Evolutionary conservation across 2,888 invertebrate species (phyloP), one percentile per base, ranked within the genome.

Genomic region (Odontocerum albicorne): DNA sequence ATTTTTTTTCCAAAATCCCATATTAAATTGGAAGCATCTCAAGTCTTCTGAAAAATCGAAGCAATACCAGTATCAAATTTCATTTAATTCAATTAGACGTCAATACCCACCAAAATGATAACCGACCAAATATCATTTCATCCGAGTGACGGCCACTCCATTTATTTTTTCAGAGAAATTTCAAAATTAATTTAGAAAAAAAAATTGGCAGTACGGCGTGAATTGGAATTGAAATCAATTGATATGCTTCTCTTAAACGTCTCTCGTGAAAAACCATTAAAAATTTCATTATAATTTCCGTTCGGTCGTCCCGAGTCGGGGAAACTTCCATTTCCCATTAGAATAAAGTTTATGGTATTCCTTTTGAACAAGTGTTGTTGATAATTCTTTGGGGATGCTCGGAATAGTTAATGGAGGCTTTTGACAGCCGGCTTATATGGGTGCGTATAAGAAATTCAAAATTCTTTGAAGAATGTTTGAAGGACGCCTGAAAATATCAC

Each of bases 221-320:
- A 59, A 59, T 53, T 49, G 59, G 51, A 56, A 59, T 51, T 17
- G 45, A 38, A 59, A 55, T 55, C 59, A 59, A 59, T 59, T 59
- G 52, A 59, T 55, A 59, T 38, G 49, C 38, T 27, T 52, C 49
- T 38, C 47, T 43, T 53, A 47, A 53, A 57, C 57, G 56, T 36
- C 57, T 49, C 49, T 17, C 35, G 47, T 31, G 49, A 49, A 54
- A 57, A 49, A 49, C 53, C 53, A 56, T 56, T 59, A 53, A 59
- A 59, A 56, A 38, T 53, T 59, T 59, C 59, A 59, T 53, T 59
- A 59, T 42, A 56, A 59, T 51, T 59, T 59, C 35, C 17, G 16
- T 32, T 57, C 43, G 39, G 32, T 19, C 31, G 52, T 7, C 15
- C 33, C 43, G 31, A 7, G 32, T 17, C 36, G 21, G 4, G 32